A percentile compares a stretch with the other conserved stretches of the same genome.
Conservation (phyloP, 1,140 invertebrate genomes). For the Chelonus insularis region DNA sequence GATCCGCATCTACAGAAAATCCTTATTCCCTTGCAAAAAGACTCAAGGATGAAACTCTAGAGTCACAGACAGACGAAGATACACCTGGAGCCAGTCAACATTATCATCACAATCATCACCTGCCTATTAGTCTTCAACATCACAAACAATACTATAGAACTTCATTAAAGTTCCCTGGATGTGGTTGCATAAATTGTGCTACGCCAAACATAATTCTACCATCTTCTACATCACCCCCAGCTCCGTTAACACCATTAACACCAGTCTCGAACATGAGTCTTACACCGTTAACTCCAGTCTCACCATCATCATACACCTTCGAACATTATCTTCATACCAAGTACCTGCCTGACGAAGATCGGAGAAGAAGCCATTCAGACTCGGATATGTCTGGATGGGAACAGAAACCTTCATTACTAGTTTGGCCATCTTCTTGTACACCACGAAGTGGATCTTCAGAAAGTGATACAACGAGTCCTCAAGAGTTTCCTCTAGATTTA, state of each 20-base stretch:
- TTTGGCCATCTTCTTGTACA: slow-evolving; percentile 37
- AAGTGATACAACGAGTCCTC: slow-evolving; percentile 59
- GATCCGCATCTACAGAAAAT: slow-evolving; percentile 36
- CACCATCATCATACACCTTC: slow-evolving; percentile 65
- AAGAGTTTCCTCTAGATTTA: slow-evolving; percentile 84
- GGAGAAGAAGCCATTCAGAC: slow-evolving; percentile 74
- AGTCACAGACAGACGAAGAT: slow-evolving; percentile 33
- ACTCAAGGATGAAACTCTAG: slow-evolving; percentile 40
- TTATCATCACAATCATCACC: slow-evolving; percentile 27
- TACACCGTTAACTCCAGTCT: slow-evolving; percentile 58
- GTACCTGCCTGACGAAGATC: slow-evolving; percentile 71
- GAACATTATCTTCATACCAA: slow-evolving; percentile 74
- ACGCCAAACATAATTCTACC: slow-evolving; percentile 47
- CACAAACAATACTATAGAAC: slow-evolving; percentile 32
- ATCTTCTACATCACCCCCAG: slow-evolving; percentile 58
- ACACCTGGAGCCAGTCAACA: slow-evolving; percentile 26
- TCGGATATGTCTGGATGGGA: slow-evolving; percentile 66
- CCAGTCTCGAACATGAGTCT: slow-evolving; percentile 64
- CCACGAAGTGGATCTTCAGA: slow-evolving; percentile 42
- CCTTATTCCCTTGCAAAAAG: slow-evolving; percentile 34
- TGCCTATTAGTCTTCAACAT: slow-evolving; percentile 27
- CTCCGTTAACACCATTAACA: slow-evolving; percentile 65
- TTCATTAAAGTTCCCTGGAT: slow-evolving; percentile 35
- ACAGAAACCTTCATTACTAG: slow-evolving; percentile 41
- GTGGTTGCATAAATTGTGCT: slow-evolving; percentile 49